These are phyloP conservation scores for Phalacrocorax carbo DNA, from an alignment of 2,113 vertebrate genomes.

Conservation along the genomic window DNA sequence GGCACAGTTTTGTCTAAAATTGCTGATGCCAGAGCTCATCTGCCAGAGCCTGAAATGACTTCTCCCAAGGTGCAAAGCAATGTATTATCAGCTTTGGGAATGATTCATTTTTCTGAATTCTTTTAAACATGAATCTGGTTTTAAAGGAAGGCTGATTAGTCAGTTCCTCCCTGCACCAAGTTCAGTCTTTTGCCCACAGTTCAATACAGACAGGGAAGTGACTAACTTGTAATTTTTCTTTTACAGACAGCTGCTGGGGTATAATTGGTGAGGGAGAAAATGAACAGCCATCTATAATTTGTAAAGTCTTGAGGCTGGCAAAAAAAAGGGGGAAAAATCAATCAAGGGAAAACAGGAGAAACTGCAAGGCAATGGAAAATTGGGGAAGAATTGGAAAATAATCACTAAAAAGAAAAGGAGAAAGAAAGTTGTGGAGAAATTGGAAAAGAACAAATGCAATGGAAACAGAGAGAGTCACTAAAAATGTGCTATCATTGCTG, in stretches of 20 bases:
- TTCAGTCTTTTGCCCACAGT: conserved; percentile 48
- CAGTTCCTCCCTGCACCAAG: conserved; percentile 51
- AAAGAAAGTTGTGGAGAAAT: not conserved
- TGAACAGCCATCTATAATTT: not conserved
- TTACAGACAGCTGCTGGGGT: conserved; percentile 13
- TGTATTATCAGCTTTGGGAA: conserved; percentile 25
- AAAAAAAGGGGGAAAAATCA: not conserved
- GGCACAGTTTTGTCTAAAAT: not conserved
- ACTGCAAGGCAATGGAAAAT: not conserved
- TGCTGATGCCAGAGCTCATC: conserved; percentile 14
- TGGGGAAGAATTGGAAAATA: not conserved
- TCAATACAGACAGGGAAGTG: conserved; percentile 39
- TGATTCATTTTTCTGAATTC: conserved; percentile 54
- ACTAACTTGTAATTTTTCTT: conserved; percentile 42
- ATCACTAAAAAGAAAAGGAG: not conserved
- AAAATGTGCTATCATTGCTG: not conserved
- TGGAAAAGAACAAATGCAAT: not conserved
- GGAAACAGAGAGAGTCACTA: not conserved
- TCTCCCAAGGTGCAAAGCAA: conserved; percentile 31
- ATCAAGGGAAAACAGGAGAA: not conserved
- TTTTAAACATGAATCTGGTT: conserved; percentile 28
- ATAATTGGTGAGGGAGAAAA: conserved; percentile 36
- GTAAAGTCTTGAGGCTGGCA: not conserved
- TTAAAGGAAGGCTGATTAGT: conserved; percentile 57
- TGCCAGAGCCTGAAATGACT: conserved; percentile 20